Conservation (phyloP, 2,113 vertebrate genomes). For the Halcyon senegalensis region DNA sequence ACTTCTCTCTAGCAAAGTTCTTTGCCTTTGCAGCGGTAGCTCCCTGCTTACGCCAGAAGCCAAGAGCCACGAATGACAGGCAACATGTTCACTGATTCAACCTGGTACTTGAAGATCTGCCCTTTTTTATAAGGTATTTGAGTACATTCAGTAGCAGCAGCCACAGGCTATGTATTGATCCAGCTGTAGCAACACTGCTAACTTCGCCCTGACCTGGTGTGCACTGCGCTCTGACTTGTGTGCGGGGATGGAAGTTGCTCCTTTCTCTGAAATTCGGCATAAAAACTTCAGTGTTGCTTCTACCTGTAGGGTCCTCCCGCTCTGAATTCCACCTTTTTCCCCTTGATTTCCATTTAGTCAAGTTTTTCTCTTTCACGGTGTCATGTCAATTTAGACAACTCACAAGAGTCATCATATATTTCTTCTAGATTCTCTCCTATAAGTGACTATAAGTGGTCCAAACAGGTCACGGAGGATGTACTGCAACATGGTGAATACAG, state of each 20-base stretch:
- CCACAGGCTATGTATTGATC: background rate
- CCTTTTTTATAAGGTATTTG: background rate
- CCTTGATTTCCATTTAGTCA: background rate
- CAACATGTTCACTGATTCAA: background rate
- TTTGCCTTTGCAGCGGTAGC: background rate
- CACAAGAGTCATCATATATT: background rate
- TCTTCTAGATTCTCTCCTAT: background rate
- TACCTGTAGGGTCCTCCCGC: background rate
- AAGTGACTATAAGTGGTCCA: background rate
- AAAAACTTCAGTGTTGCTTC: background rate
- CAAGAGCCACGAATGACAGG: background rate
- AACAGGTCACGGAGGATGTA: background rate
- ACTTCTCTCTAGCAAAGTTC: background rate
- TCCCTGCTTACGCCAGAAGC: background rate
- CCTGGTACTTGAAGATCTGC: background rate
- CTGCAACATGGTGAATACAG: fast-evolving
- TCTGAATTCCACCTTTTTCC: background rate
- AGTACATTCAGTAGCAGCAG: background rate
- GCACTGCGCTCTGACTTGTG: background rate
- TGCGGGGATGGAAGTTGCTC: background rate
- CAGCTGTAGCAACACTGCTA: background rate
- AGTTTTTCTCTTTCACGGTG: background rate
- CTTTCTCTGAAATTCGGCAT: background rate
- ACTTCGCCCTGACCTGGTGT: background rate
- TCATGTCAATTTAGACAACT: background rate